Conservation (phyloP, 92 coral and sea anemone genomes). For the Nematostella vectensis region DNA sequence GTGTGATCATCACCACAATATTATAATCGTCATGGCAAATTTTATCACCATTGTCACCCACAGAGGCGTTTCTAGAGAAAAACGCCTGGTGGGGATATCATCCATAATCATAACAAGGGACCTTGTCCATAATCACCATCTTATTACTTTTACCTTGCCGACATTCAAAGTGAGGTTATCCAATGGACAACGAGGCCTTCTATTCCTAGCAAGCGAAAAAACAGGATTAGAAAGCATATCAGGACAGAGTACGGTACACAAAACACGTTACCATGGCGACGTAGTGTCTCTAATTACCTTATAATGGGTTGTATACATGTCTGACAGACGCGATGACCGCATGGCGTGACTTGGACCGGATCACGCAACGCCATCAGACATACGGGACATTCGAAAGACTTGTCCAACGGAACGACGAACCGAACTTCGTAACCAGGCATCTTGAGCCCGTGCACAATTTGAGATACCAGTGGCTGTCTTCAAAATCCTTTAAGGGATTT, state of each 20-base stretch:
- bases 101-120: too few relatives aligned
- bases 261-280: neutral
- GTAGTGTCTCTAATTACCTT: slow-evolving; percentile 26
- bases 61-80: too few relatives aligned
- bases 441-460: neutral
- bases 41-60: too few relatives aligned
- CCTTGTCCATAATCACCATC: too few relatives aligned
- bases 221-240: neutral
- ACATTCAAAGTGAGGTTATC: slow-evolving; percentile 74
- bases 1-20: too few relatives aligned
- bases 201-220: slow-evolving; percentile 78
- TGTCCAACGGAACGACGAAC: slow-evolving; percentile 71
- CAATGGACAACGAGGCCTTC: slow-evolving; percentile 85
- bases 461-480: neutral
- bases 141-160: slow-evolving; percentile 55
- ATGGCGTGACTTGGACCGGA: slow-evolving; percentile 98
- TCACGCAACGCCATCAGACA: slow-evolving; percentile 91
- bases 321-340: slow-evolving; percentile 94
- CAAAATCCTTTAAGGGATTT: neutral
- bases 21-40: too few relatives aligned
- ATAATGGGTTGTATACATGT: slow-evolving; percentile 90
- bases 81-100: too few relatives aligned
- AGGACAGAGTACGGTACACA: neutral
- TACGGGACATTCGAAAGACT: slow-evolving; percentile 93
- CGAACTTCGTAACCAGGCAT: slow-evolving; percentile 97